Evolutionary conservation across 2,113 vertebrate species (phyloP).

Genomic region (Apteryx owenii): DNA sequence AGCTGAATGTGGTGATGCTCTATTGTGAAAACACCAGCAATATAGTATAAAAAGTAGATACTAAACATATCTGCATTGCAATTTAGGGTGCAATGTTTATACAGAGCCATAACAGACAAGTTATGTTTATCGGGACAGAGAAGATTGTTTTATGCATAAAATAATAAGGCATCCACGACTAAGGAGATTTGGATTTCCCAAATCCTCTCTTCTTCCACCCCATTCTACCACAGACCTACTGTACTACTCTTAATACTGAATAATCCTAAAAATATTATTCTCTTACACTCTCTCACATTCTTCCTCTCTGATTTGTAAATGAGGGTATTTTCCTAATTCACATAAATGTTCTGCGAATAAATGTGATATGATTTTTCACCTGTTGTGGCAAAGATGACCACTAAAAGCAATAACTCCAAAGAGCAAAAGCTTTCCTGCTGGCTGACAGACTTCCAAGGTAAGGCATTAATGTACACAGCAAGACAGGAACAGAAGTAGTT

Average conservation of each 20-base stretch:
- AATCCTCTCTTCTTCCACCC: neutral
- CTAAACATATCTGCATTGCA: neutral
- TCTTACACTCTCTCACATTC: neutral
- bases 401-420: neutral
- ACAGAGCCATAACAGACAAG: accelerated
- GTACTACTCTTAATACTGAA: neutral
- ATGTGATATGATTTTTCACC: neutral
- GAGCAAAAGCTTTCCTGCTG: neutral
- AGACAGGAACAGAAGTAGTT: neutral
- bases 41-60: neutral
- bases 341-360: neutral
- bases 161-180: neutral
- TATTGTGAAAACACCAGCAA: neutral
- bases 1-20: neutral
- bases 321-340: neutral
- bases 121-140: neutral
- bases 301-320: neutral
- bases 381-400: neutral
- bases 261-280: neutral
- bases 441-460: neutral
- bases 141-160: neutral
- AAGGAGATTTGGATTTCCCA: neutral
- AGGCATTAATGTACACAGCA: neutral
- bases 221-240: neutral
- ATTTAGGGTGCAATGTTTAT: neutral